Evolutionary conservation across 2,113 vertebrate species (phyloP), one percentile per base, ranked within the genome.

Genomic region (Falco punctatus): DNA sequence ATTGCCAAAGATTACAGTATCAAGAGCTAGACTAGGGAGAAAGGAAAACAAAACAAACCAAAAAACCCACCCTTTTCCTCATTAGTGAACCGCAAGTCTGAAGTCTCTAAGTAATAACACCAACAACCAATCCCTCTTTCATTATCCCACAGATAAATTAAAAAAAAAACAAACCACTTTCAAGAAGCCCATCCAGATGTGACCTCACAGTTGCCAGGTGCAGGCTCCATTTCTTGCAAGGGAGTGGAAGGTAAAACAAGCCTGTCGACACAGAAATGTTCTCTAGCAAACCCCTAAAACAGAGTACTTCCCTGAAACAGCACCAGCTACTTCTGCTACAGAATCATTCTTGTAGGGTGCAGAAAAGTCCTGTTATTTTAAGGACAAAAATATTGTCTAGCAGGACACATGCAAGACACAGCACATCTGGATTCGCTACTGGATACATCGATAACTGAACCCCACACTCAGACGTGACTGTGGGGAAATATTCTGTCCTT

Each of bases 211-310:
- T 33, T 32, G 16, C 14, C 27, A 22, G 48, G 14, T 3, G 16
- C 12, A 0, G 33, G 33, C 48, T 64, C 33, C 14, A 1, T 23
- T 79, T 27, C 65, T 71, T 2, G 0, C 0, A 2, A 23, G 27
- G 33, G 48, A 48, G 38, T 3, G 11, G 48, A 46, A 61, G 27
- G 46, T 22, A 51, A 69, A 35, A 17, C 32, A 11, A 69, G 64
- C 48, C 32, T 7, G 17, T 16, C 1, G 22, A 38, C 1, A 2
- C 15, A n/a, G 30, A 58, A 42, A 40, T 0, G 5, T 32, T 6
- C 26, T 9, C 40, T 8, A 13, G 44, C 30, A 59, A 42, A 70
- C 12, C 49, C 49, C 49, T 17, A 52, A 42, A 21, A 4, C 14
- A 23, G 21, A 49, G 30, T 3, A 17, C 21, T 19, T 24, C 18